Conservation (phyloP, 2,797 vertebrate species). For the Fringilla coelebs region DNA sequence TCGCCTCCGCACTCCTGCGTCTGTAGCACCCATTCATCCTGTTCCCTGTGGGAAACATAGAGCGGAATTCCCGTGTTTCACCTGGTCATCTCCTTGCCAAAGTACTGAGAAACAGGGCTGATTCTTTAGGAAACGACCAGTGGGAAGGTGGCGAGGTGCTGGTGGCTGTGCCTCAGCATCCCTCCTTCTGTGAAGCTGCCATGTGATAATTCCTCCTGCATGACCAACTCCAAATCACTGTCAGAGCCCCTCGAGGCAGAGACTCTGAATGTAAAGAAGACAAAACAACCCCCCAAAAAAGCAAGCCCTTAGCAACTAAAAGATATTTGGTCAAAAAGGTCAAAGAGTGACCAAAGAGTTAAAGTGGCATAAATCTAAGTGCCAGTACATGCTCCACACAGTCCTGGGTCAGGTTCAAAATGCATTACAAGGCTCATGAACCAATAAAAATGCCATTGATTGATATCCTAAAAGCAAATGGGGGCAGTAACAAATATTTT, state of each 20-base stretch:
- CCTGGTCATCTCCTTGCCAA: not conserved
- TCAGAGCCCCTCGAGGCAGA: not conserved
- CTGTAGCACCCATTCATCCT: not conserved
- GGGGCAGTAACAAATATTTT: not conserved
- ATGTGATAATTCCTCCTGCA: not conserved
- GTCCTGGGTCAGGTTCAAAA: not conserved
- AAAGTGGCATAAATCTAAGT: not conserved
- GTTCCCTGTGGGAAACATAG: not conserved
- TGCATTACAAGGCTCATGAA: not conserved
- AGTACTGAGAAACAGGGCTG: not conserved
- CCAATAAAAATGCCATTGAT: constrained; percentile 10
- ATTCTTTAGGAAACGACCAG: not conserved
- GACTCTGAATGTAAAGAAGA: not conserved
- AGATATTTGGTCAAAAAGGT: not conserved
- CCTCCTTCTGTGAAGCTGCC: not conserved
- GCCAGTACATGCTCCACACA: not conserved
- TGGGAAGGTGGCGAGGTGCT: not conserved
- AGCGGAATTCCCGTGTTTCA: not conserved
- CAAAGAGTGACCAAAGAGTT: not conserved
- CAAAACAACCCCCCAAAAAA: not conserved
- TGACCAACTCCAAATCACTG: not conserved
- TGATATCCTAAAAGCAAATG: not conserved
- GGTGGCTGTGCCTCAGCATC: not conserved
- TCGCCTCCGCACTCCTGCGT: not conserved
- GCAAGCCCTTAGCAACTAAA: not conserved